phyloP scores from a whole-genome alignment of 1,140 invertebrate species.

The Subanguina moxae region DNA sequence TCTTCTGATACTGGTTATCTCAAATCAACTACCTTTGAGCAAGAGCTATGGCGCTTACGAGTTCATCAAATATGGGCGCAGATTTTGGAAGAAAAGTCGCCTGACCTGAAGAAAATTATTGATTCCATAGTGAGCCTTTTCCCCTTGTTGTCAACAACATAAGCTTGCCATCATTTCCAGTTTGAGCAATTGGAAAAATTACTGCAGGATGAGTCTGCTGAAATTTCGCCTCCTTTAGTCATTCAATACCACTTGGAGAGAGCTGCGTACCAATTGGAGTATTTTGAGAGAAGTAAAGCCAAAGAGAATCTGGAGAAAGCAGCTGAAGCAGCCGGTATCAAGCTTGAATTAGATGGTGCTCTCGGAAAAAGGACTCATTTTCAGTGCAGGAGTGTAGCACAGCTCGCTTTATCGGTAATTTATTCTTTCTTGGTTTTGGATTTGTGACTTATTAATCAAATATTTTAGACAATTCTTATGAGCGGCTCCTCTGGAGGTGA shows the following conservation, averaged over 20 bases:
- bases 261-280: constrained; percentile 18
- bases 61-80: constrained; percentile 15
- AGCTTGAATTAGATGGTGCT: constrained; percentile 19
- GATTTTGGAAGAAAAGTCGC: constrained; percentile 16
- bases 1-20: not conserved
- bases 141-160: not conserved
- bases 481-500: not conserved
- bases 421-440: constrained; percentile 7
- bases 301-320: constrained; percentile 15
- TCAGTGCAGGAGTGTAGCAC: constrained; percentile 20
- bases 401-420: constrained; percentile 20
- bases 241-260: constrained; percentile 24
- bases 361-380: constrained; percentile 25
- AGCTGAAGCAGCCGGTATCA: constrained; percentile 12
- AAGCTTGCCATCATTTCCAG: not conserved
- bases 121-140: constrained; percentile 1
- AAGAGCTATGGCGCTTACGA: constrained; percentile 19
- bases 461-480: not conserved
- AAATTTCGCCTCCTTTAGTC: not conserved
- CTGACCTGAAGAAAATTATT: constrained; percentile 14
- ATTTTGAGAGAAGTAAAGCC: constrained; percentile 15
- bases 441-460: constrained; percentile 11
- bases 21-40: not conserved
- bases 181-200: not conserved
- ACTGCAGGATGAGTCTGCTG: not conserved